A percentile compares a stretch with the other conserved stretches of the same genome.
Evolutionary conservation across 1,140 invertebrate species (phyloP).

Genomic region (Lepidurus couesii): DNA sequence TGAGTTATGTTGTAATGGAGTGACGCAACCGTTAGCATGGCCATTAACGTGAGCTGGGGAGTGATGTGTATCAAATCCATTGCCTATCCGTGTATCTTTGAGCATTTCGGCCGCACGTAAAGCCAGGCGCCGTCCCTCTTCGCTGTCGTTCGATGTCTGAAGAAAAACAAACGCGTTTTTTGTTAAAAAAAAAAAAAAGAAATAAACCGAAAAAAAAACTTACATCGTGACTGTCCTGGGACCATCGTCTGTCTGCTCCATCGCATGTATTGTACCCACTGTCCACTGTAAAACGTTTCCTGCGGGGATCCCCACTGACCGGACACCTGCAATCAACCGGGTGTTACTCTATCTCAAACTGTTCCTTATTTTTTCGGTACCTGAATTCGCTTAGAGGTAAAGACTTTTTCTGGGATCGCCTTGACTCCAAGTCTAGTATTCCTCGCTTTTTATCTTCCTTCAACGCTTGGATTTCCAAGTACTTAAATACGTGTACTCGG

Average conservation of each 20-base stretch:
- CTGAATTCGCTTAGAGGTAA: slow-evolving; percentile 36
- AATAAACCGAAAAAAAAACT: slow-evolving; percentile 30
- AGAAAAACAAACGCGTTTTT: background rate
- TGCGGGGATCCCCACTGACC: slow-evolving; percentile 47
- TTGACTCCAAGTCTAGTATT: slow-evolving; percentile 42
- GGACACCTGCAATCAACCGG: slow-evolving; percentile 40
- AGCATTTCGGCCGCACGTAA: slow-evolving; percentile 39
- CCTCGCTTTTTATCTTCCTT: slow-evolving; percentile 49
- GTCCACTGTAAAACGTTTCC: slow-evolving; percentile 70
- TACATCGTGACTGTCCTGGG: slow-evolving; percentile 62
- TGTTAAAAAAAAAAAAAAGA: slow-evolving; percentile 35
- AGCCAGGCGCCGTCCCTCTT: slow-evolving; percentile 37
- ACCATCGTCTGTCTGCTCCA: slow-evolving; percentile 76
- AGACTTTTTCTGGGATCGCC: slow-evolving; percentile 40
- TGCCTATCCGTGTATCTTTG: slow-evolving; percentile 23
- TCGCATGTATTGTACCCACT: slow-evolving; percentile 80
- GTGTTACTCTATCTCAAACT: slow-evolving; percentile 40
- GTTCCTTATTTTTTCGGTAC: slow-evolving; percentile 32
- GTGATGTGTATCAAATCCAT: background rate
- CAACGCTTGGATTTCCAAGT: slow-evolving; percentile 77
- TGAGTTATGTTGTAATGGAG: background rate
- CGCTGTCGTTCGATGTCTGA: slow-evolving; percentile 31
- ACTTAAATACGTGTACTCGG: slow-evolving; percentile 89
- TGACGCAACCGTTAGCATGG: slow-evolving; percentile 17
- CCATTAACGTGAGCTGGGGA: background rate